A percentile compares a stretch with the other conserved stretches of the same genome.
phyloP scores from a whole-genome alignment of 2,113 vertebrate species.

The Corythoichthys haematopterus region DNA sequence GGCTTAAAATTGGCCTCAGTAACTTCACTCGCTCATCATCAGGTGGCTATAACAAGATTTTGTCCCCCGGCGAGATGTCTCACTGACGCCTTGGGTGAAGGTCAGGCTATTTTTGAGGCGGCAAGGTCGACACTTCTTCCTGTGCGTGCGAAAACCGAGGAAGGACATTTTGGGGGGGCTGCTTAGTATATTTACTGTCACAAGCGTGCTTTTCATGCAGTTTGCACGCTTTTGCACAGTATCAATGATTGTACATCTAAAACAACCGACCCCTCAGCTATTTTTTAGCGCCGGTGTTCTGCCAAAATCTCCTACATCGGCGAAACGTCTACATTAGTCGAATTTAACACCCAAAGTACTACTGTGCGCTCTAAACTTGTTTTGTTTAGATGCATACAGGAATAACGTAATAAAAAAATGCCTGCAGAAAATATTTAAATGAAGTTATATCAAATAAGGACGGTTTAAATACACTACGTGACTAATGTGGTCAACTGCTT shows the following conservation, averaged over 20 bases:
- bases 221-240: not conserved
- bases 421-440: too few relatives aligned
- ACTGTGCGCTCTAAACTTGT: too few relatives aligned
- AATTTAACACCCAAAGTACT: too few relatives aligned
- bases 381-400: too few relatives aligned
- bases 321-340: too few relatives aligned
- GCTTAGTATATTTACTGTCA: slow-evolving; percentile 27
- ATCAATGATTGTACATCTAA: not conserved
- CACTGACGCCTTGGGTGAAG: not conserved
- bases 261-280: not conserved
- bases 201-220: not conserved
- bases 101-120: slow-evolving; percentile 17
- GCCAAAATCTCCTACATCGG: too few relatives aligned
- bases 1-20: not conserved
- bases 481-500: too few relatives aligned
- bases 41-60: not conserved
- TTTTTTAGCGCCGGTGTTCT: not conserved
- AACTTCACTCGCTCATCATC: not conserved
- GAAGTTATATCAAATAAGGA: too few relatives aligned
- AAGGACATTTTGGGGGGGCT: slow-evolving; percentile 23
- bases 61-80: not conserved
- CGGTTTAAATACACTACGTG: too few relatives aligned
- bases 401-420: too few relatives aligned
- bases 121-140: slow-evolving; percentile 38
- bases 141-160: slow-evolving; percentile 15